Evolutionary conservation across 1,140 invertebrate genomes (phyloP), one percentile per base, ranked within the genome.

Genomic region (Magallana ariakensis): DNA sequence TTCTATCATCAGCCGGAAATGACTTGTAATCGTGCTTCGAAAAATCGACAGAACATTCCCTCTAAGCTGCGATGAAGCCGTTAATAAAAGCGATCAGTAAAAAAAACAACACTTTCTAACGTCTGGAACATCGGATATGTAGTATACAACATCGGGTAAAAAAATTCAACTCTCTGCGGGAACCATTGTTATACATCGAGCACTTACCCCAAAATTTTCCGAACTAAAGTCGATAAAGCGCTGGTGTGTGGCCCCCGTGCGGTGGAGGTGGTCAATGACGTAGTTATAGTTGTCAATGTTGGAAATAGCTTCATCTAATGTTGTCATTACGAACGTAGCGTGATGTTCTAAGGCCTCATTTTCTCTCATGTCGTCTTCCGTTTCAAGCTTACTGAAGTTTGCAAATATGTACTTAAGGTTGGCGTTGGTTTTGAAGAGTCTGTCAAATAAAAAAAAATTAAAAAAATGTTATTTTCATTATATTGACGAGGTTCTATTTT

Each of bases 321-420:
- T 92, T 11, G 89, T 89, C 92, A 93, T 93, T 0, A 93, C 92
- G 54, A 92, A 86, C 8, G 91, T 91, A 15, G 92, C 92, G 82
- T 93, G 92, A 62, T 90, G 86, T 85, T 92, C 92, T 58, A 93
- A 87, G 7, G 88, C 88, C 80, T 92, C 91, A 83, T 92, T 92
- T 26, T 90, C 90, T 22, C 92, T 66, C 70, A 93, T 66, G 11
- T 92, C 92, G 80, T 92, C 91, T 16, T 91, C 91, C 0, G 84
- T 87, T 13, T 89, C 56, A 26, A 93, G 58, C 53, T 92, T 26
- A 54, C 89, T 92, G 75, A 93, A 92, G 11, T 86, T 88, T 22
- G 88, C 87, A 70, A 93, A 93, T 87, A 93, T 87, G 10, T 87
- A 75, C 85, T 90, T 88, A 53, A 92, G 87, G n/a, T 91, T 84